phyloP scores from a whole-genome alignment of 1,140 invertebrate species.

The Coptotermes formosanus region DNA sequence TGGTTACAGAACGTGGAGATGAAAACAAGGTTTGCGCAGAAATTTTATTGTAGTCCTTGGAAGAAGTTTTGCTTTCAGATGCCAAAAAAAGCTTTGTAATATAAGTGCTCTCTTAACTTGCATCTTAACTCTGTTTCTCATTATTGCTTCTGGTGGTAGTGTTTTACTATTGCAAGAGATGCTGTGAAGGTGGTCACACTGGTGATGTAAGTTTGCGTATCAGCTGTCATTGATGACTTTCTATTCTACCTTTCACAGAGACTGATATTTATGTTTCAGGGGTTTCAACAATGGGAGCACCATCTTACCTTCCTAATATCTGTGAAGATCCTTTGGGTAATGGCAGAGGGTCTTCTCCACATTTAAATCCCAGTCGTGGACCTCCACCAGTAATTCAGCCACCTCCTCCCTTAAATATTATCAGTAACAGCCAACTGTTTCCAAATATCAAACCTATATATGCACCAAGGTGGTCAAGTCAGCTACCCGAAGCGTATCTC shows the following conservation, averaged over 20 bases:
- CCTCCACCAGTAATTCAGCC: slow-evolving; percentile 32
- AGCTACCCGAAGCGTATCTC: slow-evolving; percentile 62
- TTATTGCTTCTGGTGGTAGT: too few relatives aligned
- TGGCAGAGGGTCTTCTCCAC: slow-evolving; percentile 22
- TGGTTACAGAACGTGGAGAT: too few relatives aligned
- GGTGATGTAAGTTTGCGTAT: too few relatives aligned
- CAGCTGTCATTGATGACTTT: neutral
- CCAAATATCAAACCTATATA: slow-evolving; percentile 69
- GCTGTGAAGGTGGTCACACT: too few relatives aligned
- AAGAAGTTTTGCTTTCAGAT: too few relatives aligned
- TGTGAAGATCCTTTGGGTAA: slow-evolving; percentile 52
- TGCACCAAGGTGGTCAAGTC: slow-evolving; percentile 67
- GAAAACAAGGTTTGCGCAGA: too few relatives aligned
- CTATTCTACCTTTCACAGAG: neutral
- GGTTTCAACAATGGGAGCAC: slow-evolving; percentile 30
- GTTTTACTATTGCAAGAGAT: too few relatives aligned
- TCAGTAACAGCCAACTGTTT: slow-evolving; percentile 66
- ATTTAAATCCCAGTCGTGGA: neutral
- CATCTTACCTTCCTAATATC: slow-evolving; percentile 69
- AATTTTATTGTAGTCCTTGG: too few relatives aligned
- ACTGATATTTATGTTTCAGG: slow-evolving; percentile 25
- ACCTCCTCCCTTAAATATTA: slow-evolving; percentile 65
- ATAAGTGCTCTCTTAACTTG: too few relatives aligned
- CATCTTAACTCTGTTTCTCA: too few relatives aligned
- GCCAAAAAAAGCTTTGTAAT: too few relatives aligned